A percentile compares a stretch with the other conserved stretches of the same genome.
These are phyloP conservation scores for Aplodontia rufa DNA, from an alignment of 2,113 vertebrate genomes.

Conservation along the genomic window DNA sequence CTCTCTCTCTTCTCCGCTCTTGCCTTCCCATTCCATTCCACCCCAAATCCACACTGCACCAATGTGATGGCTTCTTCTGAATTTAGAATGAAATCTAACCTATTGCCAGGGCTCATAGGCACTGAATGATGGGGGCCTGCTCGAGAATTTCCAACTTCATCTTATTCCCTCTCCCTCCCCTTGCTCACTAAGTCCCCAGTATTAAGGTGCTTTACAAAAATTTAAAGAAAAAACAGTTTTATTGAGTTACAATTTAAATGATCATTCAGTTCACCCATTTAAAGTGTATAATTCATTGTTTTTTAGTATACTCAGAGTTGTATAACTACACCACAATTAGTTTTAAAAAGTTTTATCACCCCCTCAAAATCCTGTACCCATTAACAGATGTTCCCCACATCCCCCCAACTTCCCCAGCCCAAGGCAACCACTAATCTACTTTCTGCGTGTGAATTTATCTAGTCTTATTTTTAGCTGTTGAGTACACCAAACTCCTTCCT, in stretches of 20 bases:
- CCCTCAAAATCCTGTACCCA: background rate
- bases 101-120: background rate
- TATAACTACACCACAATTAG: background rate
- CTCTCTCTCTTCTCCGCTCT: background rate
- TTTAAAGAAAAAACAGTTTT: background rate
- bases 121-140: background rate
- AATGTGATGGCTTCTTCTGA: background rate
- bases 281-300: background rate
- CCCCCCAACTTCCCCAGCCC: background rate
- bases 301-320: background rate
- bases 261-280: background rate
- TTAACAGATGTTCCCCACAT: background rate
- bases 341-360: background rate
- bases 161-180: background rate
- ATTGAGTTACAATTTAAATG: background rate
- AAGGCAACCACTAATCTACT: background rate
- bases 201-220: background rate
- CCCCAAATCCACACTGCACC: background rate
- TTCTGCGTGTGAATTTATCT: background rate
- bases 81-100: background rate
- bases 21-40: background rate
- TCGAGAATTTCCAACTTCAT: background rate
- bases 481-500: background rate
- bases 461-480: slow-evolving; percentile 19
- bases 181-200: background rate